phyloP scores from a whole-genome alignment of 1,140 invertebrate species.

The Tetragonula clypearis region DNA sequence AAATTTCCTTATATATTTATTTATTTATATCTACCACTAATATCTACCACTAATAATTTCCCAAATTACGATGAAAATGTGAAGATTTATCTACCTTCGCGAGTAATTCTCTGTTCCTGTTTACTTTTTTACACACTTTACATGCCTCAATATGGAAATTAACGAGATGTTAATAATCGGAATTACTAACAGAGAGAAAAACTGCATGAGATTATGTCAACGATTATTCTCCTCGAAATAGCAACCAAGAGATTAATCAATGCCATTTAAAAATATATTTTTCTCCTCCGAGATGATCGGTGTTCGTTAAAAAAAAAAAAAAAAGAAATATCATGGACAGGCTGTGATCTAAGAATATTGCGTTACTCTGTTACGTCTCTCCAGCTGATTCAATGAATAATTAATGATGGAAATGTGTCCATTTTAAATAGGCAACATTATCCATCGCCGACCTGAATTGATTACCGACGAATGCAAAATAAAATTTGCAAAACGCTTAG shows the following conservation, averaged over 20 bases:
- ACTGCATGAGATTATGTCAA: no score
- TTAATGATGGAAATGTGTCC: conserved; percentile 9
- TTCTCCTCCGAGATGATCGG: background rate
- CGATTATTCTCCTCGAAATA: background rate
- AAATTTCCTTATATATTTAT: no score
- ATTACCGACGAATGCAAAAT: background rate
- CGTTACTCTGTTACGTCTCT: background rate
- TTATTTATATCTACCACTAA: no score
- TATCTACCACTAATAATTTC: no score
- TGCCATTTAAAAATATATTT: background rate
- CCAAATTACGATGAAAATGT: no score
- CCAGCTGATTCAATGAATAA: conserved; percentile 11
- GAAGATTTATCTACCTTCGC: no score
- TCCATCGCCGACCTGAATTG: background rate
- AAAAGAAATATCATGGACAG: background rate
- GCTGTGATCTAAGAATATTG: background rate
- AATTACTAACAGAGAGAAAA: no score
- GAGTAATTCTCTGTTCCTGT: no score
- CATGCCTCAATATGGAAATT: no score
- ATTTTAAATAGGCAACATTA: background rate
- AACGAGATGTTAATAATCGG: no score
- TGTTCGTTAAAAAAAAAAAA: no score
- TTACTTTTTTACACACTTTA: no score
- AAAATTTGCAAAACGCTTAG: background rate
- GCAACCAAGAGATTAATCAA: background rate